Evolutionary conservation across 2,797 vertebrate genomes (phyloP).

Genomic region (Protonibea diacanthus): DNA sequence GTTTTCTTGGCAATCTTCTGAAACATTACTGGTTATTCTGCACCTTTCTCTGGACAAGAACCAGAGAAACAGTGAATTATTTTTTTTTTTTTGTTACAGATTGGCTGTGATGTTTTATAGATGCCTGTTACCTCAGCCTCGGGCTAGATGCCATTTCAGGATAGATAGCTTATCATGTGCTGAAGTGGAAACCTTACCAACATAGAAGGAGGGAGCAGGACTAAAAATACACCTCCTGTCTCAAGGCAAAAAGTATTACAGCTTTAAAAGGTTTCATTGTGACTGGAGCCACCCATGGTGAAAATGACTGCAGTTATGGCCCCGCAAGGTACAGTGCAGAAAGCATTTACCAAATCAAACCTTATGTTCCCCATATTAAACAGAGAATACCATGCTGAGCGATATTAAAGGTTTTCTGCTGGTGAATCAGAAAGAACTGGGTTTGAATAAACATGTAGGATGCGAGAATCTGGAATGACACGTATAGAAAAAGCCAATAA

Average conservation of each 20-base stretch:
- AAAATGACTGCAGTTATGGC: slow-evolving; percentile 34
- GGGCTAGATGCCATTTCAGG: slow-evolving; percentile 29
- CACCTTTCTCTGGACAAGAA: neutral
- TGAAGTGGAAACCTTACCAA: slow-evolving; percentile 28
- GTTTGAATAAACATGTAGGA: slow-evolving; percentile 23
- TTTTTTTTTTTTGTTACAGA: neutral
- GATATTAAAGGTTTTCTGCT: neutral
- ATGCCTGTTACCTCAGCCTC: slow-evolving; percentile 4
- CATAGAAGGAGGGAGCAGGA: neutral
- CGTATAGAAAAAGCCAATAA: neutral
- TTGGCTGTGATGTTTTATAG: neutral
- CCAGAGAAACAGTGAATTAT: neutral
- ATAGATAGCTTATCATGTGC: slow-evolving; percentile 33
- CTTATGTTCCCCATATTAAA: neutral
- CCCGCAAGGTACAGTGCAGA: neutral
- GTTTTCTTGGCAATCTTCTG: neutral
- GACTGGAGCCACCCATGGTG: slow-evolving; percentile 12
- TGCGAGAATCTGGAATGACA: slow-evolving; percentile 6
- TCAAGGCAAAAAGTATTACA: slow-evolving; percentile 13
- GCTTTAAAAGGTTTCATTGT: slow-evolving; percentile 22
- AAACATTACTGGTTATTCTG: neutral
- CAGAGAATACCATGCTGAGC: neutral
- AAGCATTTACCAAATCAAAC: slow-evolving; percentile 1
- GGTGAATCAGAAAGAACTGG: neutral
- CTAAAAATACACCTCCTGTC: slow-evolving; percentile 47